Percentiles rank a stretch among this genome's conserved stretches.
These are phyloP conservation scores for Phyllotreta striolata DNA, from an alignment of 2,888 invertebrate species.

Conservation along the genomic window DNA sequence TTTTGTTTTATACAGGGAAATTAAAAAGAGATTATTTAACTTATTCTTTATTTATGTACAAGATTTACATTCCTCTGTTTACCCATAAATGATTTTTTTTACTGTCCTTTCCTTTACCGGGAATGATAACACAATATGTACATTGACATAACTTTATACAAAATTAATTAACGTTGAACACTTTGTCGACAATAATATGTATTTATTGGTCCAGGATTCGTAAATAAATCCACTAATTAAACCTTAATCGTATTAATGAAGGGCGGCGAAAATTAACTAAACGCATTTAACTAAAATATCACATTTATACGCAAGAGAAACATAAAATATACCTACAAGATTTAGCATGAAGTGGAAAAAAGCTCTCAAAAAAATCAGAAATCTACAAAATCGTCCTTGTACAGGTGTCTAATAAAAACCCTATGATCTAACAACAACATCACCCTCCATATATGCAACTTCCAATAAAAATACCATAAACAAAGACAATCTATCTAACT, in stretches of 20 bases:
- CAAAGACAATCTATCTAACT: slow-evolving; percentile 32
- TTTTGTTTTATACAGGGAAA: background rate
- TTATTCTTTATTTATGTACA: slow-evolving; percentile 36
- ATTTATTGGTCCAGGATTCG: slow-evolving; percentile 38
- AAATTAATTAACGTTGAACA: slow-evolving; percentile 36
- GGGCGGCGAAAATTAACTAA: slow-evolving; percentile 25
- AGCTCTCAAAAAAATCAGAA: too few species aligned
- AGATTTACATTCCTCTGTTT: slow-evolving; percentile 41
- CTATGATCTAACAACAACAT: background rate
- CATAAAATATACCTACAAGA: too few species aligned
- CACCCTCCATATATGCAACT: background rate
- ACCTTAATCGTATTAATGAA: slow-evolving; percentile 19
- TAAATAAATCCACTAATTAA: slow-evolving; percentile 27
- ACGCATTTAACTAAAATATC: slow-evolving; percentile 23
- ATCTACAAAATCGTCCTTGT: too few species aligned
- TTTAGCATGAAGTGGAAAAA: too few species aligned
- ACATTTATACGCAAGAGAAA: slow-evolving; percentile 21
- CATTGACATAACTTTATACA: slow-evolving; percentile 20
- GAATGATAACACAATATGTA: slow-evolving; percentile 38
- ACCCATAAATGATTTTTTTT: slow-evolving; percentile 24
- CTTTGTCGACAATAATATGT: slow-evolving; percentile 34
- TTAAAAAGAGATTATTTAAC: background rate
- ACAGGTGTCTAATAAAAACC: background rate
- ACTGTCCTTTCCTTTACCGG: slow-evolving; percentile 25
- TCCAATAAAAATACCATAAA: slow-evolving; percentile 13